Conservation (phyloP, 2,888 invertebrate genomes). For the Phalera bucephala region DNA sequence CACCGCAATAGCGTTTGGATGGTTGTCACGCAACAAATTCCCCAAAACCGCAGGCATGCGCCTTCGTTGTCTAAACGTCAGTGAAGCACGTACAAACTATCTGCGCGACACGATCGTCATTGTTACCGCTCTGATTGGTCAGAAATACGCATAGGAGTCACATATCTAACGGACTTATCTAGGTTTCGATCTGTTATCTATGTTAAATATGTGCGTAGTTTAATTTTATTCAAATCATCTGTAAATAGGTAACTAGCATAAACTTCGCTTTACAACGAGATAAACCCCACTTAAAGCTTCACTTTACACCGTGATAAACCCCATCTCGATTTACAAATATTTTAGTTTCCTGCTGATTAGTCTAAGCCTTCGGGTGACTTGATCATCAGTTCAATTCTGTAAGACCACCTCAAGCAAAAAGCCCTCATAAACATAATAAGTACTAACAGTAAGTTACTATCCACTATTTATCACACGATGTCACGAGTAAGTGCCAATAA, state of each 20-base stretch:
- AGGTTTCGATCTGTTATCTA: slow-evolving; percentile 2
- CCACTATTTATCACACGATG: slow-evolving; percentile 29
- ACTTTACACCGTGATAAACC: too few relatives aligned
- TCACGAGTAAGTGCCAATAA: slow-evolving; percentile 37
- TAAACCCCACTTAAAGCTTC: too few relatives aligned
- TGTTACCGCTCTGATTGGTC: slow-evolving; percentile 1
- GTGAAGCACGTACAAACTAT: slow-evolving; percentile 36
- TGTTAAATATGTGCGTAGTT: not conserved
- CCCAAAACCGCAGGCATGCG: slow-evolving; percentile 36
- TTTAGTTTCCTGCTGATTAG: too few relatives aligned
- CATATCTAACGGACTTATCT: slow-evolving; percentile 4
- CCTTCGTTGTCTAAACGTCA: slow-evolving; percentile 23
- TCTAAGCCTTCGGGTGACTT: too few relatives aligned
- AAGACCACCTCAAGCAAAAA: too few relatives aligned
- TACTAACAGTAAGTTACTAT: not conserved
- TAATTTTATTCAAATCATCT: too few relatives aligned
- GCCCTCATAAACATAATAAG: too few relatives aligned
- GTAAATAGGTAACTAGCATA: too few relatives aligned
- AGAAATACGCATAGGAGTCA: slow-evolving; percentile 5
- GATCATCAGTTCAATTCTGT: too few relatives aligned
- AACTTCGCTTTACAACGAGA: too few relatives aligned
- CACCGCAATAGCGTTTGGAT: too few relatives aligned
- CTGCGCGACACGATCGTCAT: slow-evolving; percentile 19
- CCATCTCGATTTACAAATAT: too few relatives aligned
- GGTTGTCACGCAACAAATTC: slow-evolving; percentile 20